Percentiles rank a stretch among this genome's conserved stretches.
Conservation (phyloP, 2,113 vertebrate species). For the Gadus chalcogrammus region DNA sequence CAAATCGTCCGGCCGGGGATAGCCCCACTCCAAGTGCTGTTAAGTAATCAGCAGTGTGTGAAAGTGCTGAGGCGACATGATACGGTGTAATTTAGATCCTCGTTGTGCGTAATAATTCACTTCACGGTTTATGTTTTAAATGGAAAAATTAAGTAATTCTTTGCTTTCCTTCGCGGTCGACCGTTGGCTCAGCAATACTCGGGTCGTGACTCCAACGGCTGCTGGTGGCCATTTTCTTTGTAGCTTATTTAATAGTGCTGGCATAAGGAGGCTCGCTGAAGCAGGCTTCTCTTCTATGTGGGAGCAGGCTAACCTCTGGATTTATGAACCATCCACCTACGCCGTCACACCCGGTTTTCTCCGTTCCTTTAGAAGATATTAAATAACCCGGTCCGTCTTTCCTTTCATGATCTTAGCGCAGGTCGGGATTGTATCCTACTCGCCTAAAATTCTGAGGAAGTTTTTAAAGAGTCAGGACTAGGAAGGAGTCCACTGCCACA, state of each 20-base stretch:
- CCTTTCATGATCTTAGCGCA: slow-evolving; percentile 25
- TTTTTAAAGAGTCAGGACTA: slow-evolving; percentile 49
- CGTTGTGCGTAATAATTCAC: slow-evolving; percentile 50
- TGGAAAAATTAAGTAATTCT: slow-evolving; percentile 53
- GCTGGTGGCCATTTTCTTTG: slow-evolving; percentile 51
- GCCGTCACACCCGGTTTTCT: background rate
- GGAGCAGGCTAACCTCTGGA: slow-evolving; percentile 44
- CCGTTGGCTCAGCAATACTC: slow-evolving; percentile 58
- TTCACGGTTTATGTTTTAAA: slow-evolving; percentile 52
- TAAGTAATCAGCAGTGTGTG: slow-evolving; percentile 41
- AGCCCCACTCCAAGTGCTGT: slow-evolving; percentile 10
- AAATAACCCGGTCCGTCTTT: background rate
- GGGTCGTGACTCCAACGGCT: slow-evolving; percentile 39
- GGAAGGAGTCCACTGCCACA: slow-evolving; percentile 23
- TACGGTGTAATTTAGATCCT: slow-evolving; percentile 40
- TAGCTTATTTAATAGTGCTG: slow-evolving; percentile 28
- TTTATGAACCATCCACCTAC: slow-evolving; percentile 27
- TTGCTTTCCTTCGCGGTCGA: slow-evolving; percentile 20
- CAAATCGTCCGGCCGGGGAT: slow-evolving; percentile 40
- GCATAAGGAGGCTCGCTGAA: slow-evolving; percentile 51
- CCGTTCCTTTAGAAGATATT: slow-evolving; percentile 14
- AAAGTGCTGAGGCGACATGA: slow-evolving; percentile 35
- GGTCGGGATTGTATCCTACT: slow-evolving; percentile 53
- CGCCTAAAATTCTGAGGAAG: slow-evolving; percentile 48
- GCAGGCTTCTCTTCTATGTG: slow-evolving; percentile 43